Evolutionary conservation across 2,797 vertebrate species (phyloP).

Genomic region (Microctenopoma lineatum): DNA sequence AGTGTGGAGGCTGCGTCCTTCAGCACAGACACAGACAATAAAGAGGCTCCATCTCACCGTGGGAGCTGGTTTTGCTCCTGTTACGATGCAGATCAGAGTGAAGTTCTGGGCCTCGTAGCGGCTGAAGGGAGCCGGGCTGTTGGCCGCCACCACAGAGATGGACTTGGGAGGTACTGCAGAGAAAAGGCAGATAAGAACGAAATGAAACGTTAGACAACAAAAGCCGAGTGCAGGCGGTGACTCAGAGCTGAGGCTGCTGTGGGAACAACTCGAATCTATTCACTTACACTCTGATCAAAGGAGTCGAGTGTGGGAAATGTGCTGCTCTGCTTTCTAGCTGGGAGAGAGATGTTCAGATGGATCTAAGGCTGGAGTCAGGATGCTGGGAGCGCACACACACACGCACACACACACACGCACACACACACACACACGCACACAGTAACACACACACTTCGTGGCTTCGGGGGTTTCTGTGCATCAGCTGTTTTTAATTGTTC

Average conservation of each 20-base stretch:
- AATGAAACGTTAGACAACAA: neutral
- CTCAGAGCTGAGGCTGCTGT: neutral
- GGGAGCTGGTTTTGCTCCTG: slow-evolving; percentile 91
- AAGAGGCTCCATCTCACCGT: slow-evolving; percentile 78
- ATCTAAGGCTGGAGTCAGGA: neutral
- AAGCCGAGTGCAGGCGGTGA: neutral
- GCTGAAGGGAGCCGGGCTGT: slow-evolving; percentile 90
- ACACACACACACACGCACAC: too few relatives aligned
- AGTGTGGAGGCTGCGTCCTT: neutral
- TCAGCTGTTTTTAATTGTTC: neutral
- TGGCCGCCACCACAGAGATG: slow-evolving; percentile 90
- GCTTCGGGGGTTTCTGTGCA: neutral
- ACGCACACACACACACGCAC: too few relatives aligned
- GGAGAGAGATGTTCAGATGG: neutral
- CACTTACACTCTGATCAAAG: neutral
- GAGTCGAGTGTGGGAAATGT: neutral
- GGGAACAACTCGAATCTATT: neutral
- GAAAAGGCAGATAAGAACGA: slow-evolving; percentile 19
- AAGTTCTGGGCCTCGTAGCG: slow-evolving; percentile 96
- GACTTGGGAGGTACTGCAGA: slow-evolving; percentile 90
- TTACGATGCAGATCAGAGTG: slow-evolving; percentile 92
- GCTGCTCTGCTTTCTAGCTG: neutral
- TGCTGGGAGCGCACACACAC: too few relatives aligned
- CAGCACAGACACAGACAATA: slow-evolving; percentile 4
- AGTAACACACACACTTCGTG: neutral